Evolutionary conservation across 2,888 invertebrate species (phyloP).

Genomic region (Heliconius ismenius): DNA sequence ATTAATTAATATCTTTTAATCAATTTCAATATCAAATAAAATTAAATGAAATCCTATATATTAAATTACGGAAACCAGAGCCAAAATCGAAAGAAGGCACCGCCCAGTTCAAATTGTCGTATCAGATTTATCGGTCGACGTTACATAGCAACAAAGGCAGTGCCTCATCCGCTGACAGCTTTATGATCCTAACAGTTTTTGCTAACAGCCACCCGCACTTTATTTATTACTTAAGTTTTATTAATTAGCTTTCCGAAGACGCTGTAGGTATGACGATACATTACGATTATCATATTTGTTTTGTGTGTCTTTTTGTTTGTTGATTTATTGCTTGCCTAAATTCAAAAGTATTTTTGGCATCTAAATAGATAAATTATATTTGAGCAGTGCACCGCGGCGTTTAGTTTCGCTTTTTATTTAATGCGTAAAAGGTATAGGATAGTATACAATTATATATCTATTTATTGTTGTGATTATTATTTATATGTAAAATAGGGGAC

Average conservation of each 20-base stretch:
- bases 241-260: slow-evolving; percentile 76
- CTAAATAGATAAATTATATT: too few species aligned
- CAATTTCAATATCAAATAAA: too few species aligned
- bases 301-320: background rate
- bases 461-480: too few species aligned
- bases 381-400: too few species aligned
- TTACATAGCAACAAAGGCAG: slow-evolving; percentile 77
- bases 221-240: slow-evolving; percentile 79
- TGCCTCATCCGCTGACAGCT: slow-evolving; percentile 79
- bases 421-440: too few species aligned
- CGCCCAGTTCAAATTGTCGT: slow-evolving; percentile 65
- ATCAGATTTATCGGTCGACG: slow-evolving; percentile 75
- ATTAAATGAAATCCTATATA: too few species aligned
- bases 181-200: slow-evolving; percentile 82
- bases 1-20: too few species aligned
- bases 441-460: too few species aligned
- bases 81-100: slow-evolving; percentile 41
- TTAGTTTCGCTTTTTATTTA: too few species aligned
- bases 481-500: too few species aligned
- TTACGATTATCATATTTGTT: slow-evolving; percentile 19
- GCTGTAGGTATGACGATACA: slow-evolving; percentile 32
- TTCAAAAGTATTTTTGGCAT: too few species aligned
- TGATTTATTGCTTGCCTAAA: too few species aligned
- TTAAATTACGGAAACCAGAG: slow-evolving; percentile 18
- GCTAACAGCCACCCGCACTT: slow-evolving; percentile 74